phyloP scores from a whole-genome alignment of 2,888 invertebrate genomes.

The Bugula neritina region DNA sequence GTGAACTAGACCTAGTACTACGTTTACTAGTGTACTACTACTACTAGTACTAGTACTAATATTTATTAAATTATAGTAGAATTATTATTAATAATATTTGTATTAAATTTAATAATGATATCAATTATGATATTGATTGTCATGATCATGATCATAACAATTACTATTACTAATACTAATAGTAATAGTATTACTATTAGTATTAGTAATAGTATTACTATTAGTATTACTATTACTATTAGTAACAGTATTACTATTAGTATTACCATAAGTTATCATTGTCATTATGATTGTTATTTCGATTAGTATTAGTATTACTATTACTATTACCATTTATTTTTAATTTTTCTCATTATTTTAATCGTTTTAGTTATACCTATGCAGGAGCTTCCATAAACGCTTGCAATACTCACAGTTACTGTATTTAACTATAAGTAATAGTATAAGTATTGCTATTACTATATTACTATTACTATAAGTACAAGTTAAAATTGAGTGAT shows the following conservation, averaged over 20 bases:
- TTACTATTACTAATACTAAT: background rate
- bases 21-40: background rate
- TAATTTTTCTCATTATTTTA: no score
- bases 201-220: background rate
- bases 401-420: no score
- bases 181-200: background rate
- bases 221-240: background rate
- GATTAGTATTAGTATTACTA: background rate
- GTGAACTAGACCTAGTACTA: background rate
- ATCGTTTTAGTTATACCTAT: no score
- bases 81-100: background rate
- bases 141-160: background rate
- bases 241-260: background rate
- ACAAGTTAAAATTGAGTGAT: no score
- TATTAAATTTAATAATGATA: background rate
- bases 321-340: background rate
- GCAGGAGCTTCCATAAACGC: no score
- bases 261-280: background rate
- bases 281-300: background rate
- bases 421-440: no score
- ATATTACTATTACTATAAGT: no score
- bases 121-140: background rate
- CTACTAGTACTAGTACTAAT: no score
- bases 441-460: no score
- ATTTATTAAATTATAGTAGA: no score